Percentiles rank a stretch among this genome's conserved stretches.
phyloP scores from a whole-genome alignment of 2,888 invertebrate genomes.

The Calameuta pallipes region DNA sequence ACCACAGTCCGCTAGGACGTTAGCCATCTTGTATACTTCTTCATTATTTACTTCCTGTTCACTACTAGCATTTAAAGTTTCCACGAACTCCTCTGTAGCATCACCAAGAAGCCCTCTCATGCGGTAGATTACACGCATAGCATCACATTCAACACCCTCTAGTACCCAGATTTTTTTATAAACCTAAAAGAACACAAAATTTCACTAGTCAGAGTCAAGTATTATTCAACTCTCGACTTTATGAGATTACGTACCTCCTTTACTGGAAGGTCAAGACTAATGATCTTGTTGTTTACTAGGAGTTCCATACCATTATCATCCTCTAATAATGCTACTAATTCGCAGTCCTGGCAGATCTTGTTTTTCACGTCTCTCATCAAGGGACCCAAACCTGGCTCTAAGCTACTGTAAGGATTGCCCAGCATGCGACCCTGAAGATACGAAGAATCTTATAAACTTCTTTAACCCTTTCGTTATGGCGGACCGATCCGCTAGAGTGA shows the following conservation, averaged over 20 bases:
- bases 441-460: constrained; percentile 11
- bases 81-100: constrained; percentile 98
- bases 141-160: constrained; percentile 91
- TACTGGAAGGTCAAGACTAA: constrained; percentile 94
- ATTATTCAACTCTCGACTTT: background rate
- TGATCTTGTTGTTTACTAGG: constrained; percentile 97
- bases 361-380: constrained; percentile 99
- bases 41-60: constrained; percentile 94
- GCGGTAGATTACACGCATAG: constrained; percentile 97
- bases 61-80: constrained; percentile 86
- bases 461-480: background rate
- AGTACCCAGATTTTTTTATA: constrained; percentile 81
- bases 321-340: constrained; percentile 95
- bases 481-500: too few relatives aligned
- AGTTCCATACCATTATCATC: constrained; percentile 99
- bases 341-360: constrained; percentile 98
- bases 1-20: constrained; percentile 83
- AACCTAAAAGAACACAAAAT: constrained; percentile 68
- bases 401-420: constrained; percentile 96
- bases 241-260: constrained; percentile 77
- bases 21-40: constrained; percentile 91
- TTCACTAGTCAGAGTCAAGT: background rate
- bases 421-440: constrained; percentile 86
- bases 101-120: constrained; percentile 98
- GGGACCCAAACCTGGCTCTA: constrained; percentile 94